Conservation (phyloP, 2,797 vertebrate genomes). For the Apodemus agrarius region DNA sequence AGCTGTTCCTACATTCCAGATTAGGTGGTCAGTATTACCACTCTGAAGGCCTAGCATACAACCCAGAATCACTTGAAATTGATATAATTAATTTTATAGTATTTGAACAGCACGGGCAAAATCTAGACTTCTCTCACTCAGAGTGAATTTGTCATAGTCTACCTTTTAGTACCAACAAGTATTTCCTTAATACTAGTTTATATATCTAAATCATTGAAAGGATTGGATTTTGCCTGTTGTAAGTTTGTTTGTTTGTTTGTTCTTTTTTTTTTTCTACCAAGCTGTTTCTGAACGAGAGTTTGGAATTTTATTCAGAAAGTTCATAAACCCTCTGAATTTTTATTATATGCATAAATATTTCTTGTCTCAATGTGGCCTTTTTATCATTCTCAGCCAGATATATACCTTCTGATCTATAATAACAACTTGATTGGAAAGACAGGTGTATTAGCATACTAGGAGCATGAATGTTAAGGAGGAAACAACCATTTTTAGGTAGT, state of each 20-base stretch:
- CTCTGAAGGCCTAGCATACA: slow-evolving; percentile 87
- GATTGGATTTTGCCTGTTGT: background rate
- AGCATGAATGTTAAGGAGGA: background rate
- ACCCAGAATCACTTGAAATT: slow-evolving; percentile 89
- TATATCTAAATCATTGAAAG: background rate
- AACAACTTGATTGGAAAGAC: background rate
- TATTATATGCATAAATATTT: background rate
- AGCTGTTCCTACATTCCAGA: slow-evolving; percentile 80
- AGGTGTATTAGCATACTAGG: background rate
- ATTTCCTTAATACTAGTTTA: background rate
- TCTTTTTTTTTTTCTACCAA: background rate
- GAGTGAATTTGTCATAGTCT: background rate
- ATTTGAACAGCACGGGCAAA: slow-evolving; percentile 93
- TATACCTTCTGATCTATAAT: background rate
- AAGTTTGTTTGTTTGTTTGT: background rate
- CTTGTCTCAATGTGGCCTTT: background rate
- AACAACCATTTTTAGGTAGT: background rate
- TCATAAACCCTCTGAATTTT: background rate
- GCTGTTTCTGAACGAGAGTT: background rate
- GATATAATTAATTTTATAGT: slow-evolving; percentile 93
- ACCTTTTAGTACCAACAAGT: background rate
- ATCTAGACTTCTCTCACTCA: background rate
- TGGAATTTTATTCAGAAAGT: background rate
- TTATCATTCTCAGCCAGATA: background rate
- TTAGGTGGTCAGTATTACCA: slow-evolving; percentile 82